Percentiles rank a stretch among this genome's conserved stretches.
Evolutionary conservation across 1,140 invertebrate genomes (phyloP).

Genomic region (Brachionus sp.): DNA sequence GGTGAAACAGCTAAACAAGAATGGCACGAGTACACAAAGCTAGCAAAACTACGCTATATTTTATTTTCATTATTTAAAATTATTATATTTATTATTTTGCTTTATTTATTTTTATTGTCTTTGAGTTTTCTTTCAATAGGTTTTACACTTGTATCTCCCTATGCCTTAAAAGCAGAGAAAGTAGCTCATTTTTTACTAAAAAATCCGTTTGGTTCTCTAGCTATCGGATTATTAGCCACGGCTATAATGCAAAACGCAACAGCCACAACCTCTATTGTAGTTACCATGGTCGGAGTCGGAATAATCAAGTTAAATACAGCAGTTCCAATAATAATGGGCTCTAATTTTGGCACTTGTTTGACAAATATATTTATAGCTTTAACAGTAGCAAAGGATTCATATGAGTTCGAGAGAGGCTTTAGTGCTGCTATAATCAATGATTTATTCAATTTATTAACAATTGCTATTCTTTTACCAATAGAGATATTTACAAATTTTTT

Average conservation of each 20-base stretch:
- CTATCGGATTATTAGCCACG: conserved; percentile 66
- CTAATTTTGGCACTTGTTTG: conserved; percentile 66
- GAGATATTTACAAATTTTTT: conserved; percentile 53
- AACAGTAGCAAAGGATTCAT: conserved; percentile 55
- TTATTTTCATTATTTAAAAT: too few species aligned
- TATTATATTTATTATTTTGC: too few species aligned
- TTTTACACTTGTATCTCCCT: not conserved
- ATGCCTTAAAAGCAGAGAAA: not conserved
- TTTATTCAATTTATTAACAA: conserved; percentile 64
- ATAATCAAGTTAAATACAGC: conserved; percentile 59
- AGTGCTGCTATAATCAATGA: conserved; percentile 65
- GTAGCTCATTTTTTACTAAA: conserved; percentile 52
- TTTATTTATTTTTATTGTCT: conserved; percentile 8
- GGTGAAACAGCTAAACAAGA: too few species aligned
- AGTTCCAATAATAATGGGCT: conserved; percentile 66
- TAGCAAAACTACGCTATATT: too few species aligned
- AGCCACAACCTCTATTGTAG: conserved; percentile 66
- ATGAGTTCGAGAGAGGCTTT: conserved; percentile 63
- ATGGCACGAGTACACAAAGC: too few species aligned
- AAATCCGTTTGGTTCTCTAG: conserved; percentile 64
- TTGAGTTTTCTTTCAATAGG: conserved; percentile 16
- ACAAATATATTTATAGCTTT: conserved; percentile 66
- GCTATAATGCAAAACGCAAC: conserved; percentile 66
- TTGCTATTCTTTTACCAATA: conserved; percentile 60
- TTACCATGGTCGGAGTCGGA: conserved; percentile 63